Evolutionary conservation across 2,888 invertebrate species (phyloP), one percentile per base, ranked within the genome.

Genomic region (Allygus modestus): DNA sequence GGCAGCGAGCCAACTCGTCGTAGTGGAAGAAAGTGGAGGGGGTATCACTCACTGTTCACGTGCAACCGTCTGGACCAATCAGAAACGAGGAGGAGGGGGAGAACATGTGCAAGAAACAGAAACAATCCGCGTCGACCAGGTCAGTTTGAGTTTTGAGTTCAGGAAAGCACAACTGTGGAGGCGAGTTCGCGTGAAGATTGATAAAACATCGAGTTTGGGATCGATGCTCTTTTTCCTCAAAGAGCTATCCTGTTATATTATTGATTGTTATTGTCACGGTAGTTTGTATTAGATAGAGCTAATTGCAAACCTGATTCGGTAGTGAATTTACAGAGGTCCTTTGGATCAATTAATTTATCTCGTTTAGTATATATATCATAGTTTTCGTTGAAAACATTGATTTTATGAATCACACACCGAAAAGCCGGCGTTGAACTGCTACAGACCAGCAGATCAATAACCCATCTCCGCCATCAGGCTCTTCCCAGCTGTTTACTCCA

Each of bases 31-130:
- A 17, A 81, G 61, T 71, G 51, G 82, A 31, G 82, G 82, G 82
- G 82, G 20, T 15, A 82, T 20, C 82, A 82, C 54, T 46, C 73
- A 43, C 31, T 82, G 82, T 51, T 82, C 82, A 82, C 82, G 82
- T 82, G 82, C 73, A 69, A 82, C 2, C 31, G 31, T 17, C 69
- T 71, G 26, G 23, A 71, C 71, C 82, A 71, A 71, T 69, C n/a
- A 71, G 51, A 71, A n/a, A 26, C 46, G 20, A 43, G 46, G 9
- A 23, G 46, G 43, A 51, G 77, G 43, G 46, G 77, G 77, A 33
- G 77, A 23, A 28, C 41, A 77, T 28, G 43, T 43, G 77, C n/a
- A 46, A 37, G 46, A 77, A 51, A 28, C 46, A 37, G 73, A 43
- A 28, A 28, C 46, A 41, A 46, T 37, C 28, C 5, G 65, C 65